Evolutionary conservation across 2,888 invertebrate genomes (phyloP).

Genomic region (Orthosia incerta): DNA sequence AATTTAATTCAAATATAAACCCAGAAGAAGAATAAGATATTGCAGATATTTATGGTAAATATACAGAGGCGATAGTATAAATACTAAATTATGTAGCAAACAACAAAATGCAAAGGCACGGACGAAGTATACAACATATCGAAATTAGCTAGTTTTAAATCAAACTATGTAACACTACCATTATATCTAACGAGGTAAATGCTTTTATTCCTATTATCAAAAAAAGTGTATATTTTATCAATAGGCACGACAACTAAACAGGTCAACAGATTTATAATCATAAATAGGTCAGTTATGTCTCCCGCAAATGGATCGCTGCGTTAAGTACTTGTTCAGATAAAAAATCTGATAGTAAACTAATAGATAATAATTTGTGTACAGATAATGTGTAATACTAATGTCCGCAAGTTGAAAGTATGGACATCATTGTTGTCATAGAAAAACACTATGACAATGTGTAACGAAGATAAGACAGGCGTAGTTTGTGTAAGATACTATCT

Average conservation of each 20-base stretch:
- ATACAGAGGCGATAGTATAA: not conserved
- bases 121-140: not conserved
- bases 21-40: not conserved
- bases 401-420: too few relatives aligned
- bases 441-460: not conserved
- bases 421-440: not conserved
- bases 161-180: not conserved
- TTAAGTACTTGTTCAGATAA: conserved; percentile 26
- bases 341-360: conserved; percentile 20
- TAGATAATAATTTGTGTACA: conserved; percentile 31
- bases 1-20: too few relatives aligned
- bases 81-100: not conserved
- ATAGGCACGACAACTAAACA: conserved; percentile 23
- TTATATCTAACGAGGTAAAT: conserved; percentile 5
- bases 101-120: not conserved
- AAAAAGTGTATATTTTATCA: conserved; percentile 5
- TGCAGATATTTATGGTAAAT: not conserved
- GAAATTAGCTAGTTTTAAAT: not conserved
- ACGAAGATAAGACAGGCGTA: not conserved
- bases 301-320: conserved; percentile 1
- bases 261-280: conserved; percentile 23
- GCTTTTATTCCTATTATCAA: not conserved
- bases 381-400: not conserved
- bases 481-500: too few relatives aligned
- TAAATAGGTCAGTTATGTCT: conserved; percentile 45